Evolutionary conservation across 2,888 invertebrate species (phyloP), one percentile per base, ranked within the genome.

Genomic region (Eupithecia abbreviata): DNA sequence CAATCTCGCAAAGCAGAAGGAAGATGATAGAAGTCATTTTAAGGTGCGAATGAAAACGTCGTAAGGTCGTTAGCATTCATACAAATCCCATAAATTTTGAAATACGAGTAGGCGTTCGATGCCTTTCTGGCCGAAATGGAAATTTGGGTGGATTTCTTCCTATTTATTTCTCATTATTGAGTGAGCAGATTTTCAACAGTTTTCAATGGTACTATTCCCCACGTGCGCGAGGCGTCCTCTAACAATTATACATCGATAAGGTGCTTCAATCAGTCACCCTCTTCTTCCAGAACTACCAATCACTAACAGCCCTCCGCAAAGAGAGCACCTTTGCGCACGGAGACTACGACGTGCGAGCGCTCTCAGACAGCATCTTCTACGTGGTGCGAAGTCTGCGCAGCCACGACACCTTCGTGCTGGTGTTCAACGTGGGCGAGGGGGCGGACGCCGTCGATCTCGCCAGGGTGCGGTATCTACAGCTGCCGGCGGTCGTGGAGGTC

Each of bases 1-100:
- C 12, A 97, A 97, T 88, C 93, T 96, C 51, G 93, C 89, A 66
- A 92, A 89, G 0, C 96, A 97, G 83, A 95, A 95, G 67, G 85
- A 84, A 0, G 91, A 93, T 4, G 76, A 80, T 0, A 89, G 92
- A 4, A 96, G 96, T 69, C 95, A 96, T 79, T 95, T 93, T 78
- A 95, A 93, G 89, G 94, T 93, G 30, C 30, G 30, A 30, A 30
- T 30, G 30, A 30, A 30, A 30, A 30, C 30, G 30, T 30, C 30
- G 30, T 30, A 30, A 30, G 30, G 30, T 30, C 30, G 30, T 30
- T 30, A 30, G 30, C 30, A 30, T 30, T 30, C 0, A 30, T 30
- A 30, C 30, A 30, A 30, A 30, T 30, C 30, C 30, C 30, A 30
- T 30, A 30, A 30, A 30, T 30, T 30, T 30, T 30, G 30, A 30